Percentiles rank a stretch among this genome's conserved stretches.
These are phyloP conservation scores for Melieria crassipennis DNA, from an alignment of 2,888 invertebrate genomes.

Conservation along the genomic window DNA sequence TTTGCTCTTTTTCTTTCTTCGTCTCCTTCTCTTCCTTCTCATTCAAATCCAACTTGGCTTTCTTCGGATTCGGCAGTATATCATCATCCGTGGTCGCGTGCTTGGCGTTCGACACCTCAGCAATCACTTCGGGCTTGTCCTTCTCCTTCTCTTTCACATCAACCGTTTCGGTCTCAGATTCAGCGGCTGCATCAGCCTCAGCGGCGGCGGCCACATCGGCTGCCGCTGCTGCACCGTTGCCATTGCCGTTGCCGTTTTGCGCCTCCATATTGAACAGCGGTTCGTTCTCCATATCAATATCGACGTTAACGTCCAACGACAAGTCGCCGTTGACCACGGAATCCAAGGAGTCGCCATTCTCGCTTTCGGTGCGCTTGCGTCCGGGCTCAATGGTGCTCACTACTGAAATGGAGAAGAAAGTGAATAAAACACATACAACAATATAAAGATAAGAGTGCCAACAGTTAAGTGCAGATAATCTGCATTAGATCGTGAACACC, in stretches of 20 bases:
- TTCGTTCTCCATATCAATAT: slow-evolving; percentile 70
- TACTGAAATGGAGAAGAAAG: slow-evolving; percentile 66
- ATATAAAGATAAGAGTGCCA: too few species aligned
- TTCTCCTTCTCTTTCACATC: slow-evolving; percentile 11
- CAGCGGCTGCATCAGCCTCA: slow-evolving; percentile 32
- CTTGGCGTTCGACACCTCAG: slow-evolving; percentile 29
- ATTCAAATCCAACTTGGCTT: slow-evolving; percentile 56
- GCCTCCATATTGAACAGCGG: slow-evolving; percentile 58
- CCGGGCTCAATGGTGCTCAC: slow-evolving; percentile 81
- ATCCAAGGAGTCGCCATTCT: slow-evolving; percentile 74
- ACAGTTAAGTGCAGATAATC: too few species aligned
- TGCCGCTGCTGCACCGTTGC: slow-evolving; percentile 40
- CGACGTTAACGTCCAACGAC: slow-evolving; percentile 69
- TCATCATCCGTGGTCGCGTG: slow-evolving; percentile 52
- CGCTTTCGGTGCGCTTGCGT: slow-evolving; percentile 71
- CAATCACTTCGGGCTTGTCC: slow-evolving; percentile 56
- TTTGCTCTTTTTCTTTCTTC: slow-evolving; percentile 18
- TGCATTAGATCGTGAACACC: too few species aligned
- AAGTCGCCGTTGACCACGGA: slow-evolving; percentile 67
- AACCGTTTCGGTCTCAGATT: neutral
- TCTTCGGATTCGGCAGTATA: slow-evolving; percentile 67
- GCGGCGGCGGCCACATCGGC: slow-evolving; percentile 35
- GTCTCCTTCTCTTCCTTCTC: slow-evolving; percentile 36
- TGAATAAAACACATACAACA: too few species aligned
- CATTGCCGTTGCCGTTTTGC: slow-evolving; percentile 61